Evolutionary conservation across 2,797 vertebrate species (phyloP).

Genomic region (Glossophaga mutica): DNA sequence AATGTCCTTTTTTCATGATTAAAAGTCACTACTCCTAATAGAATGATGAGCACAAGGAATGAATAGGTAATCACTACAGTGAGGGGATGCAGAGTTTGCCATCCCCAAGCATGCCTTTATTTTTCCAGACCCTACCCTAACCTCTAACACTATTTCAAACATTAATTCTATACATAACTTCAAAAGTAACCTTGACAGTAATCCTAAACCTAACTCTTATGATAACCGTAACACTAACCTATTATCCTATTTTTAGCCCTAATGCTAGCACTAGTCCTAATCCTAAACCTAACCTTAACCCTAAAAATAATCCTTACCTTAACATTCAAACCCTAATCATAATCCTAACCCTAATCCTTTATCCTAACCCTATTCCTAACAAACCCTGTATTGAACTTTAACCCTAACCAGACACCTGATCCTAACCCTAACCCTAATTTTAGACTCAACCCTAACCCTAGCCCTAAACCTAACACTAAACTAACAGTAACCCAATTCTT

Average conservation of each 20-base stretch:
- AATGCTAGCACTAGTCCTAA: neutral
- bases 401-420: neutral
- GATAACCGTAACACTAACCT: neutral
- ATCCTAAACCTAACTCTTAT: neutral
- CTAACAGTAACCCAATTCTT: neutral
- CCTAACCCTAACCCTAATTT: neutral
- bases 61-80: neutral
- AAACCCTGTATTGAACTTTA: neutral
- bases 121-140: neutral
- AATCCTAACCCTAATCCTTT: neutral
- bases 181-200: neutral
- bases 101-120: neutral
- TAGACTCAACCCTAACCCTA: neutral
- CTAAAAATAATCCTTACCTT: neutral
- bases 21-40: neutral
- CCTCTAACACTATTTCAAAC: neutral
- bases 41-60: neutral
- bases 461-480: neutral
- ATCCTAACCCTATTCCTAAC: neutral
- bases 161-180: neutral
- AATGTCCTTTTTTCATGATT: neutral
- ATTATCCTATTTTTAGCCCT: neutral
- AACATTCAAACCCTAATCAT: neutral
- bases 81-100: neutral
- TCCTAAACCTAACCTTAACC: neutral